phyloP scores from a whole-genome alignment of 2,888 invertebrate genomes.

The Ethmia dodecea region DNA sequence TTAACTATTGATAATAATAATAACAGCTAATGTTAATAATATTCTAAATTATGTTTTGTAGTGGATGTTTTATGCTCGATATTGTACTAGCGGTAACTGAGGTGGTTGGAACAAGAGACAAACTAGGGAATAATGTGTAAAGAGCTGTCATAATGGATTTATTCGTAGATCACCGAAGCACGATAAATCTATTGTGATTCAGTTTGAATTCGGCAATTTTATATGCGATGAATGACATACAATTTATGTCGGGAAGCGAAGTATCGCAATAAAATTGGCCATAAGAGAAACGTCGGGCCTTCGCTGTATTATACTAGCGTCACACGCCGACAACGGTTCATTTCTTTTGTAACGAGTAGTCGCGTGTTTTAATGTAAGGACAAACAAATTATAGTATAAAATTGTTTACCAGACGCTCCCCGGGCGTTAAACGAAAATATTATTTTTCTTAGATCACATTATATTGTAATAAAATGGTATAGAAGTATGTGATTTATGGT shows the following conservation, averaged over 20 bases:
- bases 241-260: too few species aligned
- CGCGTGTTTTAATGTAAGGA: slow-evolving; percentile 53
- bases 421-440: slow-evolving; percentile 73
- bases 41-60: slow-evolving; percentile 68
- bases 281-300: slow-evolving; percentile 36
- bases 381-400: slow-evolving; percentile 74
- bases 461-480: slow-evolving; percentile 72
- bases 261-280: slow-evolving; percentile 4
- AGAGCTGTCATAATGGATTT: not conserved
- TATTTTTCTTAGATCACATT: slow-evolving; percentile 78
- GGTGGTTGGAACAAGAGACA: not conserved
- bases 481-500: slow-evolving; percentile 41
- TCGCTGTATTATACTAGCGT: slow-evolving; percentile 26
- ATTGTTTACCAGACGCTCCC: slow-evolving; percentile 68
- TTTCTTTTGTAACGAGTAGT: slow-evolving; percentile 49
- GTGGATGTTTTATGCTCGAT: slow-evolving; percentile 58
- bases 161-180: too few species aligned
- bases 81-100: slow-evolving; percentile 33
- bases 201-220: too few species aligned
- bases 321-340: slow-evolving; percentile 28
- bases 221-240: too few species aligned
- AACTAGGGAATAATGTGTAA: not conserved
- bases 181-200: too few species aligned
- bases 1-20: slow-evolving; percentile 29
- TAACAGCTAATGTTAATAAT: slow-evolving; percentile 35